These are phyloP conservation scores for Leptura quadrifasciata DNA, from an alignment of 2,888 invertebrate genomes.

Conservation along the genomic window DNA sequence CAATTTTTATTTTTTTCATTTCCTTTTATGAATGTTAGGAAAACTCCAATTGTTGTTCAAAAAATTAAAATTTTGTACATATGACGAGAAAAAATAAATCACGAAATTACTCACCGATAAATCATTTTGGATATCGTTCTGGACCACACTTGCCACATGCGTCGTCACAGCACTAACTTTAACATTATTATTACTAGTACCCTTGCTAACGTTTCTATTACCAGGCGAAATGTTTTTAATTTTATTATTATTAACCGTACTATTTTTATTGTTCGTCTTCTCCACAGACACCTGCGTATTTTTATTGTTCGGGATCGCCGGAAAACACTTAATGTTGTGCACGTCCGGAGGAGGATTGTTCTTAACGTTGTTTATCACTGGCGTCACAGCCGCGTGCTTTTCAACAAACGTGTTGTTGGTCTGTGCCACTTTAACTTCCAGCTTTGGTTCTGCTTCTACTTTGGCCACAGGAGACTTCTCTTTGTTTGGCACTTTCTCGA, in stretches of 20 bases:
- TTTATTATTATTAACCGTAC: constrained; percentile 46
- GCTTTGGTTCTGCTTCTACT: constrained; percentile 39
- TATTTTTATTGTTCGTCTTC: constrained; percentile 57
- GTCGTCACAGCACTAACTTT: constrained; percentile 37
- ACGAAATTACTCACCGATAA: constrained; percentile 63
- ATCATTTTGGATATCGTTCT: constrained; percentile 61
- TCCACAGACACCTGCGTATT: constrained; percentile 40
- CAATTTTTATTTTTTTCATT: no score
- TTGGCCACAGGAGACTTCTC: constrained; percentile 52
- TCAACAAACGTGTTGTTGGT: constrained; percentile 31
- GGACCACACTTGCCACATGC: constrained; percentile 37
- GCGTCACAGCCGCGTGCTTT: constrained; percentile 22
- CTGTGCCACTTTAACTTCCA: constrained; percentile 37
- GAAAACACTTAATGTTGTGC: constrained; percentile 68
- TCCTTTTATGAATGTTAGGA: no score
- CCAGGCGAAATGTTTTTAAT: constrained; percentile 44
- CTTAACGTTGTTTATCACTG: constrained; percentile 38
- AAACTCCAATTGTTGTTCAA: no score
- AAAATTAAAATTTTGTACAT: neutral
- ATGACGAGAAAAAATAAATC: neutral
- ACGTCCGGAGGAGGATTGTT: constrained; percentile 61
- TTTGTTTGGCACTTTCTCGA: constrained; percentile 57
- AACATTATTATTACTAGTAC: constrained; percentile 45
- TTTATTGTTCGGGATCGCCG: constrained; percentile 64
- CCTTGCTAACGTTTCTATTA: constrained; percentile 35